Evolutionary conservation across 2,797 vertebrate genomes (phyloP).

Genomic region (Yasuhikotakia modesta): DNA sequence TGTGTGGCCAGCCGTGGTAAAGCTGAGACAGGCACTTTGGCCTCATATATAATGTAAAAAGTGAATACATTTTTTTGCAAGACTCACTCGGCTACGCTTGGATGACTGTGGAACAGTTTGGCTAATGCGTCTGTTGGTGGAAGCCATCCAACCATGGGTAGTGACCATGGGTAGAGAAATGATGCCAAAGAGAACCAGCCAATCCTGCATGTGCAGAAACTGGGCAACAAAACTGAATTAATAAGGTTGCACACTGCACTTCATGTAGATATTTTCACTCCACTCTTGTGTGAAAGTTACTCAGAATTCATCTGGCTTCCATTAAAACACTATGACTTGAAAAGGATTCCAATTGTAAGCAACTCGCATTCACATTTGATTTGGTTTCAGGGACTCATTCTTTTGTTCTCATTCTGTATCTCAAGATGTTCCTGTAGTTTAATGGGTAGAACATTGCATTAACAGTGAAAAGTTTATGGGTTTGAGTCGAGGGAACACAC

Average conservation of each 20-base stretch:
- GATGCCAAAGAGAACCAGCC: slow-evolving; percentile 18
- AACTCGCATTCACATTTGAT: background rate
- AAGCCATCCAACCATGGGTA: slow-evolving; percentile 33
- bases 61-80: background rate
- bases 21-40: slow-evolving; percentile 32
- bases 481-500: too few relatives aligned
- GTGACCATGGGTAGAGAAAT: slow-evolving; percentile 50
- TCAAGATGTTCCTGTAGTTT: too few relatives aligned
- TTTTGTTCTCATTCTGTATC: too few relatives aligned
- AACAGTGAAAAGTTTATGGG: too few relatives aligned
- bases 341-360: background rate
- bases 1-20: slow-evolving; percentile 16
- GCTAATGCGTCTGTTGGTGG: slow-evolving; percentile 44
- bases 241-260: background rate
- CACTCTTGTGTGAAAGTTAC: background rate
- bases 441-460: too few relatives aligned
- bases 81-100: background rate
- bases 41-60: slow-evolving; percentile 48
- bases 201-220: background rate
- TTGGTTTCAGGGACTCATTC: background rate
- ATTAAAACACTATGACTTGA: background rate
- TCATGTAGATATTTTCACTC: background rate
- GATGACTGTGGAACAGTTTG: slow-evolving; percentile 1
- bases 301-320: background rate
- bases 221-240: background rate